Base-by-base conservation (phyloP, 2,888 invertebrate species). In the Trichopria drosophilae region DNA sequence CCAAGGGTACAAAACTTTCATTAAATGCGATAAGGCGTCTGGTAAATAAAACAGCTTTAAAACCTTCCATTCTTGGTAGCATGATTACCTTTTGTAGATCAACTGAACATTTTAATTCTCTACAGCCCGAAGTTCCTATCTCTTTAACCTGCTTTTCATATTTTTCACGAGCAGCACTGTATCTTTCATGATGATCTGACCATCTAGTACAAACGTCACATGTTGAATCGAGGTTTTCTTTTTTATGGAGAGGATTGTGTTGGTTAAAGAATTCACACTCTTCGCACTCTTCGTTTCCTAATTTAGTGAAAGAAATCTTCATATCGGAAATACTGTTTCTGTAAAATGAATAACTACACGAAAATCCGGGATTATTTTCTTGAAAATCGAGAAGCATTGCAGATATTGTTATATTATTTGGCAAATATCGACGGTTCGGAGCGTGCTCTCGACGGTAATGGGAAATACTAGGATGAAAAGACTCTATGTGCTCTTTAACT, bases 381-480 rank as follows among this genome's bases (percentile, higher is more conserved):
- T 19, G 34, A 31, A 44, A 55, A 48, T 51, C 48, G 12, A 37
- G 28, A 22, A 48, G 55, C 55, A 55, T 51, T 10, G 43, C 47
- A 6, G 36, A 32, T 23, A 51, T 44, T 10, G 43, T 39, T 6
- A 55, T 20, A 18, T 51, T 35, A 32, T 34, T 28, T n/a, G 47
- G 20, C 10, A 51, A 31, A 23, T 55, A 55, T n/a, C 51, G 47
- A 22, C 6, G 26, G 13, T 23, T 47, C 0, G 51, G 44, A 40
- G 43, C 37, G 32, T 47, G 42, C 6, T 36, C 34, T 32, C 47
- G 23, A 22, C 43, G 46, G 15, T 51, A 47, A 39, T 54, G 47
- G 9, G 54, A 43, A 18, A 51, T 26, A n/a, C 43, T 45, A 28
- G 54, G 47, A 18, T 54, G 22, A n/a, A 32, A 54, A 42, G 26